Conservation (phyloP, 2,797 vertebrate species). For the Esox masquinongy region DNA sequence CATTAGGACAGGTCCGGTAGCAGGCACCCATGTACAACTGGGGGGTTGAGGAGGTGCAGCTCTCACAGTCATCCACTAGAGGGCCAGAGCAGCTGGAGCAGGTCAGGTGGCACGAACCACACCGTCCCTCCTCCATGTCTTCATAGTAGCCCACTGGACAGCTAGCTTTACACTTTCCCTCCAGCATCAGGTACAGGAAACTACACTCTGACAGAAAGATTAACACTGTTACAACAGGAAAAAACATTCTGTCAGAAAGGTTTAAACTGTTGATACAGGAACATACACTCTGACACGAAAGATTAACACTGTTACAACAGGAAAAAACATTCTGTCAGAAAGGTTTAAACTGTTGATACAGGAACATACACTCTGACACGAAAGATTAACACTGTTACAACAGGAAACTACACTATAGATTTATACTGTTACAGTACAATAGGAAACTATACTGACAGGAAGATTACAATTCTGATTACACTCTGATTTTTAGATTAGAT, state of each 20-base stretch:
- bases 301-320: too few species aligned
- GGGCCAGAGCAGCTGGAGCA: conserved; percentile 79
- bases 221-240: too few species aligned
- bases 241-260: too few species aligned
- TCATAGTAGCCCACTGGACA: conserved; percentile 80
- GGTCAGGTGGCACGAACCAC: conserved; percentile 73
- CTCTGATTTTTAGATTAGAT: too few species aligned
- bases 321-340: too few species aligned
- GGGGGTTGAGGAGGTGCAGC: conserved; percentile 65
- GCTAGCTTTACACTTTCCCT: conserved; percentile 76
- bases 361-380: conserved; percentile 29
- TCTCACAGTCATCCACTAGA: conserved; percentile 76
- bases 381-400: too few species aligned
- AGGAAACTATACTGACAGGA: too few species aligned
- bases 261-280: too few species aligned
- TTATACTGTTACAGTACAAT: too few species aligned
- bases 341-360: too few species aligned
- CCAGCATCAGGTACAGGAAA: conserved; percentile 81
- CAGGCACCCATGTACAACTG: conserved; percentile 79
- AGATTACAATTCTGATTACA: too few species aligned
- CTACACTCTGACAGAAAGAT: conserved; percentile 67
- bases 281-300: conserved; percentile 29
- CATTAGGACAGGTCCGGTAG: conserved; percentile 68
- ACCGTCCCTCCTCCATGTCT: conserved; percentile 79
- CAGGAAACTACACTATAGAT: too few species aligned